A percentile compares a stretch with the other conserved stretches of the same genome.
Evolutionary conservation across 2,113 vertebrate species (phyloP).

Genomic region (Pagrus major): DNA sequence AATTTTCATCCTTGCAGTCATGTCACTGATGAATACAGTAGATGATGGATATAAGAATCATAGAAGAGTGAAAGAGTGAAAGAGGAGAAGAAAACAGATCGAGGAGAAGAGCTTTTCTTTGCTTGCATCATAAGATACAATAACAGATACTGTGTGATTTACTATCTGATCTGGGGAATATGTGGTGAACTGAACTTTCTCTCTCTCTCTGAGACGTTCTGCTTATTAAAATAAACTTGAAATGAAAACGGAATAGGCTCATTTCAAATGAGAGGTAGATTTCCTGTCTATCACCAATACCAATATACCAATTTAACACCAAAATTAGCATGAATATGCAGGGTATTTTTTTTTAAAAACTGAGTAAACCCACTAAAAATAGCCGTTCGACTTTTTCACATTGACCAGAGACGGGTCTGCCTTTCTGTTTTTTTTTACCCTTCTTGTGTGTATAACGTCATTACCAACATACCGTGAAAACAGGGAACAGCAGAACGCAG

Average conservation of each 20-base stretch:
- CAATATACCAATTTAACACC: too few species aligned
- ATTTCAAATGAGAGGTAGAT: constrained; percentile 2
- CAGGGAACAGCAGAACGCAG: too few species aligned
- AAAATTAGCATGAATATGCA: too few species aligned
- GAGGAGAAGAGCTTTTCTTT: background rate
- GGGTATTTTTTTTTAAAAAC: too few species aligned
- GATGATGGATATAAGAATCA: too few species aligned
- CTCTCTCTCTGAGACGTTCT: constrained; percentile 10
- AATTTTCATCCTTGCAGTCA: background rate
- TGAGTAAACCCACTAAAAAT: too few species aligned
- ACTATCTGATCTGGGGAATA: background rate
- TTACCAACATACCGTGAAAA: too few species aligned
- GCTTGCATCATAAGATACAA: background rate
- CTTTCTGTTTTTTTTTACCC: too few species aligned
- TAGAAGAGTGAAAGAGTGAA: background rate
- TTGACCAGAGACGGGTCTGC: too few species aligned
- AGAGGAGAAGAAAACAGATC: constrained; percentile 12
- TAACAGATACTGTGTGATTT: background rate
- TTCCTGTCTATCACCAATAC: background rate
- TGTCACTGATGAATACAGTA: background rate
- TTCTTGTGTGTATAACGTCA: too few species aligned
- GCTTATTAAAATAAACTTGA: background rate
- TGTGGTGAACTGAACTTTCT: constrained; percentile 2
- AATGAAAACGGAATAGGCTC: background rate
- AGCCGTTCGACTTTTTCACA: too few species aligned